Conservation (phyloP, 2,888 invertebrate genomes). For the Orthosia incerta region DNA sequence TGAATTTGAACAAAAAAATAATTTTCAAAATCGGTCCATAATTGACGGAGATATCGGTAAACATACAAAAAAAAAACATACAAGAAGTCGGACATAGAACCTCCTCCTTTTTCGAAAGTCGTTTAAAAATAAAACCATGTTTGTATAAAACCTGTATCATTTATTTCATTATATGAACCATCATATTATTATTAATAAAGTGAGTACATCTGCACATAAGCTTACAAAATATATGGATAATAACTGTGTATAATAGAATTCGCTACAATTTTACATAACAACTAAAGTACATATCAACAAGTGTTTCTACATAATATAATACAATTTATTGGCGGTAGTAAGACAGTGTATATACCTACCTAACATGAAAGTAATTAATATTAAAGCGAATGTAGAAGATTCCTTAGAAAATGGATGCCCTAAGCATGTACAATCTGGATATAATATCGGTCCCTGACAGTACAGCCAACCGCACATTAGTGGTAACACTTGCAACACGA, state of each 20-base stretch:
- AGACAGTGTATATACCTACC: conserved; percentile 27
- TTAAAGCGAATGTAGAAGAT: neutral
- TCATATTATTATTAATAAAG: conserved; percentile 25
- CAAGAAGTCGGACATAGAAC: no score
- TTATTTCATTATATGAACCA: conserved; percentile 50
- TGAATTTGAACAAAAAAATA: no score
- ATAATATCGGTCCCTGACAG: neutral
- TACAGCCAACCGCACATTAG: neutral
- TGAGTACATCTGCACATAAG: conserved; percentile 53
- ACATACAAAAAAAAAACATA: no score
- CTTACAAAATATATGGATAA: conserved; percentile 52
- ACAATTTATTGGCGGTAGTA: conserved; percentile 21
- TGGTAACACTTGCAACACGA: neutral
- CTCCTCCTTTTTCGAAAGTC: no score
- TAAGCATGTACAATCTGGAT: neutral
- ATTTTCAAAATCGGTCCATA: no score
- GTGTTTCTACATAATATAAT: conserved; percentile 32
- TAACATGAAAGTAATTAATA: neutral
- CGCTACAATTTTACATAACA: conserved; percentile 42
- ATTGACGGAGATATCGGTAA: no score
- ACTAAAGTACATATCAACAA: conserved; percentile 41
- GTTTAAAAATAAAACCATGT: conserved; percentile 37
- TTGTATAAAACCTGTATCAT: conserved; percentile 43
- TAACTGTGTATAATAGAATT: conserved; percentile 49
- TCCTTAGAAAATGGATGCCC: neutral